Evolutionary conservation across 2,888 invertebrate species (phyloP), one percentile per base, ranked within the genome.

Genomic region (Lithophane leautieri): DNA sequence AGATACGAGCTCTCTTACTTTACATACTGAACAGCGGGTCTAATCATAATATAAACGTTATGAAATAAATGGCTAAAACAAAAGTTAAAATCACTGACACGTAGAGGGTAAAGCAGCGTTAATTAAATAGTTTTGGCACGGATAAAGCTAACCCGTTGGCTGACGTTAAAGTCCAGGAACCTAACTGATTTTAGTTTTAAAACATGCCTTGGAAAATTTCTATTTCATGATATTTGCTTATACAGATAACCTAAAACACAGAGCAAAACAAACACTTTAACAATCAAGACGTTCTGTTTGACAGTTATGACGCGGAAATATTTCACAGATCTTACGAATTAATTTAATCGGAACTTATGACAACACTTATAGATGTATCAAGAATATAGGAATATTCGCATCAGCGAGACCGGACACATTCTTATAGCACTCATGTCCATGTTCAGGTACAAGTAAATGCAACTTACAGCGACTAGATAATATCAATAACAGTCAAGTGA

Each of bases 1-100:
- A 84, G 86, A 78, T 83, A 83, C 89, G 90, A 58, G 87, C 79
- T 87, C 86, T 88, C 88, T 89, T 89, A 88, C 83, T 87, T 86
- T 85, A 88, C 87, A 88, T 63, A 58, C 68, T 42, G 25, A 66
- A 66, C 34, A 81, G 58, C 34, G 42, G 70, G 63, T 67, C 61
- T 40, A 70, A 60, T 70, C 66, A n/a, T 66, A 70, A 63, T 67
- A 80, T 34, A 78, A 74, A 79, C 56, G 56, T 69, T 75, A 61
- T 67, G 56, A 66, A 78, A 79, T 83, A 52, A 83, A 76, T 62
- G 50, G 56, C 50, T 60, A 34, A 42, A 61, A 75, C 68, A 58
- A 81, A 81, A 83, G 66, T 80, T 70, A 16, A 72, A 68, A 73
- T 67, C 47, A 56, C 34, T 22, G 42, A n/a, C 70, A 76, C 69